A percentile compares a stretch with the other conserved stretches of the same genome.
phyloP scores from a whole-genome alignment of 2,888 invertebrate species.

The Sarcophaga caerulescens region DNA sequence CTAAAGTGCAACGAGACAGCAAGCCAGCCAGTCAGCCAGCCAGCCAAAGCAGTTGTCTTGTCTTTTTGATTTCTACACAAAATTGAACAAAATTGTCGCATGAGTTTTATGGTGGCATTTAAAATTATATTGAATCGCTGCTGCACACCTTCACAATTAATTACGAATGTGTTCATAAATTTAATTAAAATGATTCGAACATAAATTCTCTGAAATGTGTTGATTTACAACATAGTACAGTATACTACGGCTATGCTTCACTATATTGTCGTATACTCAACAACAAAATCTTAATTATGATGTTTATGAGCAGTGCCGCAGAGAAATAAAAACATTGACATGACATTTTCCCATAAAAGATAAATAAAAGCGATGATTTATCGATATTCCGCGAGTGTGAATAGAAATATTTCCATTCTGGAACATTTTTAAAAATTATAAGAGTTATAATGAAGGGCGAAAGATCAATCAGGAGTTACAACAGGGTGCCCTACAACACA shows the following conservation, averaged over 20 bases:
- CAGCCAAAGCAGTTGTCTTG: conserved; percentile 61
- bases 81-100: conserved; percentile 9
- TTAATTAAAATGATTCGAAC: conserved; percentile 60
- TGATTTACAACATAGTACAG: conserved; percentile 34
- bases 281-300: conserved; percentile 39
- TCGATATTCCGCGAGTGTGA: neutral
- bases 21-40: neutral
- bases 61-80: conserved; percentile 38
- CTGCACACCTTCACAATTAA: conserved; percentile 64
- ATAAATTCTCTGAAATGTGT: conserved; percentile 44
- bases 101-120: conserved; percentile 50
- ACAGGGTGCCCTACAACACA: no score
- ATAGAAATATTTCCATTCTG: neutral
- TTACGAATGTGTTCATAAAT: conserved; percentile 61
- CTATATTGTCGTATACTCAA: neutral
- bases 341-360: neutral
- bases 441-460: no score
- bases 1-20: neutral
- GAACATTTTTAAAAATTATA: no score
- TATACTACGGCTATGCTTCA: neutral
- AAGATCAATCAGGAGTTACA: no score
- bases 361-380: neutral
- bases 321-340: neutral
- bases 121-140: conserved; percentile 34
- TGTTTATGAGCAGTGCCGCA: neutral